phyloP scores from a whole-genome alignment of 2,113 vertebrate species.

The Menura novaehollandiae region DNA sequence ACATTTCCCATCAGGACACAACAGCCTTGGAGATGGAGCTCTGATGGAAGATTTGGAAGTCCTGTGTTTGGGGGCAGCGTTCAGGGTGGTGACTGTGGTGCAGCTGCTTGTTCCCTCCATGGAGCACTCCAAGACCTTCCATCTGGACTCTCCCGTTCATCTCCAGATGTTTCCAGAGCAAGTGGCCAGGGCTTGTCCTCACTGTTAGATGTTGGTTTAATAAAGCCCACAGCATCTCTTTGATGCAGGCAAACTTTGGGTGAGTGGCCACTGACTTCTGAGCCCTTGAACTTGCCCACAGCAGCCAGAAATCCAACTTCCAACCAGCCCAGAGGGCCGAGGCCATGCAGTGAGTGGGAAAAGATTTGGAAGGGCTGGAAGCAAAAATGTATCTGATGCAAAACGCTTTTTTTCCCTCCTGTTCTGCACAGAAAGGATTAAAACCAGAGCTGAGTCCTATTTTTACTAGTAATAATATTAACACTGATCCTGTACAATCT shows the following conservation, averaged over 20 bases:
- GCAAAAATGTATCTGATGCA: neutral
- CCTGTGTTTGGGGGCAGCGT: neutral
- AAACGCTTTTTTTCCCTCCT: neutral
- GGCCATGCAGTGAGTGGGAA: neutral
- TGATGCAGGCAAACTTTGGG: neutral
- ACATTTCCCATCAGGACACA: neutral
- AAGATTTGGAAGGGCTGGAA: neutral
- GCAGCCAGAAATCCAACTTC: neutral
- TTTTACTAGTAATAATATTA: neutral
- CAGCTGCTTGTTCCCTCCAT: neutral
- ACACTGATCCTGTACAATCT: neutral
- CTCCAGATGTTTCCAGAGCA: neutral
- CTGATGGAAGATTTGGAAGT: neutral
- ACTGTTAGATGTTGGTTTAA: neutral
- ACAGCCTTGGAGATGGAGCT: neutral
- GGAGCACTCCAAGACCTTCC: neutral
- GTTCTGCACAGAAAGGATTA: neutral
- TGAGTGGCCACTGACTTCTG: neutral
- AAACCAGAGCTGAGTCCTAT: neutral
- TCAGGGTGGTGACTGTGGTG: neutral
- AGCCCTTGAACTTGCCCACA: neutral
- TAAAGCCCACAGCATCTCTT: neutral
- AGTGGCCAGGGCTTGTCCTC: neutral
- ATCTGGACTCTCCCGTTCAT: neutral
- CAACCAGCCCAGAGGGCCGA: neutral